Conservation (phyloP, 2,797 vertebrate species). For the Tolypeutes matacus region DNA sequence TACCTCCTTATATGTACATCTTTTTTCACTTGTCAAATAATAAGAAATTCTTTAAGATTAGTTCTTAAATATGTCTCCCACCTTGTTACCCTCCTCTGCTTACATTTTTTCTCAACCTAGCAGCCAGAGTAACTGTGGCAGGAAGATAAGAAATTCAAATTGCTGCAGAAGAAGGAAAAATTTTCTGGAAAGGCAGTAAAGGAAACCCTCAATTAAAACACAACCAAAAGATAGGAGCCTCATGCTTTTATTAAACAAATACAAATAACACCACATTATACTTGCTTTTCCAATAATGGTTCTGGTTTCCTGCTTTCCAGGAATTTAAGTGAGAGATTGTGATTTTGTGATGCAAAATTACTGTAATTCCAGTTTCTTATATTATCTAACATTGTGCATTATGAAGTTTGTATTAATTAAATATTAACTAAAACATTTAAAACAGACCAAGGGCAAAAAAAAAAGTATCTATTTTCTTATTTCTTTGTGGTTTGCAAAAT, state of each 20-base stretch:
- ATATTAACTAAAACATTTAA: slow-evolving; percentile 51
- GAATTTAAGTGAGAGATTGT: slow-evolving; percentile 12
- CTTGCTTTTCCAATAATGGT: slow-evolving; percentile 36
- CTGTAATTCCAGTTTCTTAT: slow-evolving; percentile 30
- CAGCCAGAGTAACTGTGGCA: neutral
- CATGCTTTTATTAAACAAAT: slow-evolving; percentile 37
- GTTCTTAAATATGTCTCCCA: neutral
- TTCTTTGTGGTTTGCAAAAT: slow-evolving; percentile 44
- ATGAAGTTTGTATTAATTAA: slow-evolving; percentile 53
- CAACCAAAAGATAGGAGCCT: neutral
- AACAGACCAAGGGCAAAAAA: neutral
- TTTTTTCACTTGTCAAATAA: neutral
- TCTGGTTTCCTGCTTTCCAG: slow-evolving; percentile 63
- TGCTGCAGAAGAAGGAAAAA: neutral
- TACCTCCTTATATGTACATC: neutral
- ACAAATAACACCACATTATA: neutral
- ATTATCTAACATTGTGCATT: neutral
- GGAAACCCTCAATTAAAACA: slow-evolving; percentile 57
- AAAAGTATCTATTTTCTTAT: slow-evolving; percentile 6
- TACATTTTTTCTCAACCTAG: neutral
- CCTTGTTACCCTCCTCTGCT: neutral
- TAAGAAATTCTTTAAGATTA: neutral
- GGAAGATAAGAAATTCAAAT: neutral
- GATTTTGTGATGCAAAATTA: slow-evolving; percentile 54
- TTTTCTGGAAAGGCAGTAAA: slow-evolving; percentile 56